Percentiles rank a stretch among this genome's conserved stretches.
phyloP scores from a whole-genome alignment of 37 sponge, comb jelly and placozoan species.

The Spongia lamella region DNA sequence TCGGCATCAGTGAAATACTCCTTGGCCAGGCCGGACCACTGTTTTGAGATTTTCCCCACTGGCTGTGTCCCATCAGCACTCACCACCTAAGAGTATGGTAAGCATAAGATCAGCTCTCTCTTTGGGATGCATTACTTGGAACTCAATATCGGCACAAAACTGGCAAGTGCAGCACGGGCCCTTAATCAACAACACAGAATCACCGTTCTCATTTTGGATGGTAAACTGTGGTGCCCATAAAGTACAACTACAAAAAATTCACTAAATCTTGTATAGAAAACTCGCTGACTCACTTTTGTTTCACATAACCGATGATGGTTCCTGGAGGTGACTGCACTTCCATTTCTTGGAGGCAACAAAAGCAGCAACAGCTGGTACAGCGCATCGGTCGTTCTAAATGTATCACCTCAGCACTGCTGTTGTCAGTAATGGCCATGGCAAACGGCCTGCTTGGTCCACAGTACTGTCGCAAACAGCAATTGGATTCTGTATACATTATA shows the following conservation, averaged over 20 bases:
- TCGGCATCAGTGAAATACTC: conserved; percentile 97
- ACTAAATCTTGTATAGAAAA: too few relatives aligned
- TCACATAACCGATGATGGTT: too few relatives aligned
- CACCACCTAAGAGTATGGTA: conserved; percentile 54
- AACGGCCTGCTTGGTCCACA: conserved; percentile 88
- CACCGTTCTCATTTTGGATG: too few relatives aligned
- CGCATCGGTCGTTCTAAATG: conserved; percentile 26
- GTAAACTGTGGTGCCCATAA: too few relatives aligned
- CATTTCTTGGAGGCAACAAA: too few relatives aligned
- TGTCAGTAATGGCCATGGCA: conserved; percentile 85
- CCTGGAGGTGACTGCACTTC: too few relatives aligned
- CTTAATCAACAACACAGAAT: too few relatives aligned
- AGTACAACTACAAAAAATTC: too few relatives aligned
- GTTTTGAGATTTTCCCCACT: conserved; percentile 90
- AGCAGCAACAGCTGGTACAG: neutral
- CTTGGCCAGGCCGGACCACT: conserved; percentile 91
- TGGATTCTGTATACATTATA: conserved; percentile 10
- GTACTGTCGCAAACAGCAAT: conserved; percentile 79
- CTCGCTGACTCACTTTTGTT: too few relatives aligned
- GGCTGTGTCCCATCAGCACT: conserved; percentile 55
- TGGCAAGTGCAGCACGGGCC: too few relatives aligned
- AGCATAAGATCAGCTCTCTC: too few relatives aligned
- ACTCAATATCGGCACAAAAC: conserved; percentile 33
- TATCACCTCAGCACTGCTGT: conserved; percentile 82
- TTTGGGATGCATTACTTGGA: neutral